These are phyloP conservation scores for Gouania willdenowi DNA, from an alignment of 2,797 vertebrate species.

Conservation along the genomic window DNA sequence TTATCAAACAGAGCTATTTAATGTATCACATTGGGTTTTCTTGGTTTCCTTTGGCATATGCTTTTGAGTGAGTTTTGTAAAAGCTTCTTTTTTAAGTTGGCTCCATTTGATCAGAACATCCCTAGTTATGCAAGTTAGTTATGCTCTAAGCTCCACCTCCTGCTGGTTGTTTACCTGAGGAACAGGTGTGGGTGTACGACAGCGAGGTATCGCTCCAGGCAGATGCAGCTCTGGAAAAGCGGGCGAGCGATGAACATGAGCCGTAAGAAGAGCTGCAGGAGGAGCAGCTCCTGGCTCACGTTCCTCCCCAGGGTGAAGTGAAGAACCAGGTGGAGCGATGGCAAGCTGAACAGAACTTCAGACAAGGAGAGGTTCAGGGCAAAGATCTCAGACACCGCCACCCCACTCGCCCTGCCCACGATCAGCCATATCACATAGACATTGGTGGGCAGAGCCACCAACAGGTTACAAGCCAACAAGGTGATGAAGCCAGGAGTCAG, in stretches of 20 bases:
- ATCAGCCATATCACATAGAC: conserved; percentile 7
- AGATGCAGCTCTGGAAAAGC: conserved; percentile 18
- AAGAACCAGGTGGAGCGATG: background rate
- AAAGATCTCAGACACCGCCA: conserved; percentile 4
- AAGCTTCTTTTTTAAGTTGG: too few relatives aligned
- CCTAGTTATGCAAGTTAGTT: too few relatives aligned
- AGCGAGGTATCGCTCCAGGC: conserved; percentile 25
- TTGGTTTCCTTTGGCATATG: too few relatives aligned
- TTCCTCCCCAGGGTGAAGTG: background rate
- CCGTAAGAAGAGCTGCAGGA: background rate
- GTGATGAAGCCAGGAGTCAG: background rate
- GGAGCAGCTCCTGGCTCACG: fast-evolving
- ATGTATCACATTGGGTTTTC: too few relatives aligned
- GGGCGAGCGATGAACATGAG: conserved; percentile 4
- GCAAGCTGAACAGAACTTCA: conserved; percentile 2
- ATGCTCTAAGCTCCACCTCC: too few relatives aligned
- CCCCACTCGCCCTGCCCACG: fast-evolving
- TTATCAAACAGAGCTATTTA: too few relatives aligned
- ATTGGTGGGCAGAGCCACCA: conserved; percentile 5
- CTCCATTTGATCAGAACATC: too few relatives aligned
- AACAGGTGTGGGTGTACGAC: conserved; percentile 18
- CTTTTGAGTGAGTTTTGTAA: too few relatives aligned
- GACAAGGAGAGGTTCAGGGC: conserved; percentile 1
- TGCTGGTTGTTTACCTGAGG: conserved; percentile 19
- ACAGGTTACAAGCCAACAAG: background rate